Evolutionary conservation across 2,888 invertebrate species (phyloP), one percentile per base, ranked within the genome.

Genomic region (Heteromurus nitidus): DNA sequence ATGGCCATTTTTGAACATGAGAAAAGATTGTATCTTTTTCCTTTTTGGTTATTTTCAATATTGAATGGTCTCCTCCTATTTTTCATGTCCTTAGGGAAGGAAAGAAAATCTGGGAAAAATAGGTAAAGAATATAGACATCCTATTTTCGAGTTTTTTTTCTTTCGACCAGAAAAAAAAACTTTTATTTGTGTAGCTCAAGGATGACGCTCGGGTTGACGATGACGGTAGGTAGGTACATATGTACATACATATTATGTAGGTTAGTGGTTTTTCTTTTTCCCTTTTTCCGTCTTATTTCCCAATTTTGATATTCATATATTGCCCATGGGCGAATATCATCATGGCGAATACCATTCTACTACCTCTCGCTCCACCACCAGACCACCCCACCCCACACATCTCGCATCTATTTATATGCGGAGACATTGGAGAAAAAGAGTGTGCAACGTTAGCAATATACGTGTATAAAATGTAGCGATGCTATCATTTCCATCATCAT

Each of bases 311-410:
- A 42, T 65, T 65, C 55, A 55, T 53, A 65, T 55, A 65, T 55
- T 75, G 74, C 74, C 74, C 64, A 64, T 75, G 64, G 74, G 65
- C 74, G 55, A 75, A 75, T 75, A 75, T 75, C 65, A 75, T 75
- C 74, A 75, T 64, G 16, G 16, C 16, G 28, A 24, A 3, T 62
- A 72, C 55, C 58, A 44, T 36, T 55, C n/a, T 22, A 16, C 30
- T 50, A 64, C 36, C 24, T 20, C 22, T 53, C 47, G 7, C 64
- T 53, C 20, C 20, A 36, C 24, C 30, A 30, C 31, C 64, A 50
- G 20, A 50, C 73, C 16, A 44, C 47, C 18, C 30, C 30, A 22
- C 16, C 1, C 50, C 44, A n/a, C 44, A 9, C 50, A 36, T 36
- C 13, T 36, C 7, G 13, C 5, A 36, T 36, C 7, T 36, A 36